A percentile compares a stretch with the other conserved stretches of the same genome.
Conservation (phyloP, 2,113 vertebrate genomes). For the Passerina amoena region DNA sequence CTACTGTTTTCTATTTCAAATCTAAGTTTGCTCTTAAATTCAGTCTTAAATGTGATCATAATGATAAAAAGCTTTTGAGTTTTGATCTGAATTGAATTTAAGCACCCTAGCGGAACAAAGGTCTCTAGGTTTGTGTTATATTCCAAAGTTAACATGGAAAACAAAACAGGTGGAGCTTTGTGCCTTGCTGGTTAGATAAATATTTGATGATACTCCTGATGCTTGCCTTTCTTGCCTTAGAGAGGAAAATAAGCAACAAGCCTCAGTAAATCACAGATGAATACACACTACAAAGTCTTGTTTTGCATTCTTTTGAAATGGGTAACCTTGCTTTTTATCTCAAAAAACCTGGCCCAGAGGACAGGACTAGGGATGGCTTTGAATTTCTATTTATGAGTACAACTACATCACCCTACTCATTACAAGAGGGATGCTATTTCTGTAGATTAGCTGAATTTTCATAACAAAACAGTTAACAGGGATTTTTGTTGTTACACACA, state of each 20-base stretch:
- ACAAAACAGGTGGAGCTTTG: not conserved
- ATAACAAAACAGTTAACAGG: not conserved
- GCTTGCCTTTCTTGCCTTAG: not conserved
- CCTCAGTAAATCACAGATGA: not conserved
- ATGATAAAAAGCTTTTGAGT: not conserved
- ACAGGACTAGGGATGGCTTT: not conserved
- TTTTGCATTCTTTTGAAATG: not conserved
- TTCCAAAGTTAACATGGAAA: not conserved
- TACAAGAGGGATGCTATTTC: not conserved
- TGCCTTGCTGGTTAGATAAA: slow-evolving; percentile 1
- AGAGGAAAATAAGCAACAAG: not conserved
- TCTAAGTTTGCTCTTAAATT: not conserved
- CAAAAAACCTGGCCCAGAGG: not conserved
- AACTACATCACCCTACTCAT: not conserved
- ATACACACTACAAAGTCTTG: not conserved
- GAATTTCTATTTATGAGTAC: not conserved
- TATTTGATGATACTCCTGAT: not conserved
- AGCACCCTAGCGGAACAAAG: not conserved
- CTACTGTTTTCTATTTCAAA: not conserved
- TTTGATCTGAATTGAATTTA: not conserved
- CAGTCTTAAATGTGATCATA: not conserved
- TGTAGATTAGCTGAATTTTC: not conserved
- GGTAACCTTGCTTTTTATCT: not conserved
- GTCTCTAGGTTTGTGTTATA: not conserved
- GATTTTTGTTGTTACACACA: not conserved